Evolutionary conservation across 2,888 invertebrate genomes (phyloP), one percentile per base, ranked within the genome.

Genomic region (Dinocampus coccinellae): DNA sequence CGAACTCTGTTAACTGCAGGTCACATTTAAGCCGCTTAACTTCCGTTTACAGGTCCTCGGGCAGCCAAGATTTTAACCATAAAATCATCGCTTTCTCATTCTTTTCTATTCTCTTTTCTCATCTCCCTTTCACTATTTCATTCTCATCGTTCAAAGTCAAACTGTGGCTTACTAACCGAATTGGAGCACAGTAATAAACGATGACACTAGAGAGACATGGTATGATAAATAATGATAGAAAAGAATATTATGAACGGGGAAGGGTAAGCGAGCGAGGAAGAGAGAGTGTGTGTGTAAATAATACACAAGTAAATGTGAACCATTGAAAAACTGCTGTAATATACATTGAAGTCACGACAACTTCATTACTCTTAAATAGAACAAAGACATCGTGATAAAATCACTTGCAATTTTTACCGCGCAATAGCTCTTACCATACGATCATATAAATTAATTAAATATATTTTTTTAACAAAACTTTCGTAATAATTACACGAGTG

Each of bases 21-120:
- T 39, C 53, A 53, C 66, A 72, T 72, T 75, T 71, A 73, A 77
- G 75, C 77, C 70, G 75, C 76, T 77, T 76, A 77, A 77, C 74
- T 76, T 77, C 75, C 76, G 71, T 76, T 77, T 74, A 74, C 63
- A 57, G 63, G 39, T 57, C n/a, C 69, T 64, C 55, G 33, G 57
- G 34, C 16, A 64, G 64, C 62, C 69, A 70, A 70, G 69, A 70
- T 70, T 70, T 57, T 47, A 36, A 70, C 57, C 63, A 57, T 52
- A 63, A 64, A 42, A 55, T 76, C 74, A 71, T 62, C 69, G 52
- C 61, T 16, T 47, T 16, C n/a, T 58, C 58, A 10, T 7, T 29
- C 11, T n/a, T 57, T 29, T 29, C 29, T 29, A 29, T 29, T 26
- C n/a, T 4, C 29, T 13, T 13, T 13, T 57, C 29, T 4, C 22